These are phyloP conservation scores for Andrena chrysosceles DNA, from an alignment of 2,888 invertebrate genomes.

Conservation along the genomic window DNA sequence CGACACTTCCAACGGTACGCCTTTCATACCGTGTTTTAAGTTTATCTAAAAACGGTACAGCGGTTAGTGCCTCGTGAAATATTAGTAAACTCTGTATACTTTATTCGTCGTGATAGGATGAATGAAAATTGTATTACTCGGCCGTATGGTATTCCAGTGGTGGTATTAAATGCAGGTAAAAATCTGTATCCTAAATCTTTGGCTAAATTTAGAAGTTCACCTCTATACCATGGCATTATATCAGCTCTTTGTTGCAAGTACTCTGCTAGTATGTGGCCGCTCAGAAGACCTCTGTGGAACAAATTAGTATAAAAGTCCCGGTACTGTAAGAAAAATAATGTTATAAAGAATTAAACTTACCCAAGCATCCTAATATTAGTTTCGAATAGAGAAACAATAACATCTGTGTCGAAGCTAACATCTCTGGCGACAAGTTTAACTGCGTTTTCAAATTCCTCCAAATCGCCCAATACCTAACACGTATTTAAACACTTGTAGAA, in stretches of 20 bases:
- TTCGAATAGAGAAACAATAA: slow-evolving; percentile 98
- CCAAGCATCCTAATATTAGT: slow-evolving; percentile 99
- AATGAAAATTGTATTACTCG: slow-evolving; percentile 87
- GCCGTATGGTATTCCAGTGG: slow-evolving; percentile 98
- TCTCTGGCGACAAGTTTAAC: slow-evolving; percentile 94
- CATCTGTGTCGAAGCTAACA: slow-evolving; percentile 96
- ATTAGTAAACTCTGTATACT: background rate
- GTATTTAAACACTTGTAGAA: slow-evolving; percentile 35
- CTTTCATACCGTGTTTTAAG: slow-evolving; percentile 93
- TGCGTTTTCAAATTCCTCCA: slow-evolving; percentile 97
- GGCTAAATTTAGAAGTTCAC: slow-evolving; percentile 95
- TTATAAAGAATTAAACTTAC: slow-evolving; percentile 84
- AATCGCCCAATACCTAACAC: slow-evolving; percentile 92
- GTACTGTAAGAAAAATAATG: background rate
- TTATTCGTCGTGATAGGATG: slow-evolving; percentile 19
- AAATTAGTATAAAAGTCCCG: slow-evolving; percentile 17
- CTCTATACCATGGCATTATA: slow-evolving; percentile 93
- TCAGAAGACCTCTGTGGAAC: slow-evolving; percentile 91
- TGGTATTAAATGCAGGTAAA: slow-evolving; percentile 99
- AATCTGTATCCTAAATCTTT: slow-evolving; percentile 96
- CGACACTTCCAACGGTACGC: slow-evolving; percentile 90
- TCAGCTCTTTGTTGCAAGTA: slow-evolving; percentile 92
- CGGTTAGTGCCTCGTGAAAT: background rate
- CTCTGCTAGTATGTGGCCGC: slow-evolving; percentile 95
- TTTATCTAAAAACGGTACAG: slow-evolving; percentile 88